Percentiles rank a stretch among this genome's conserved stretches.
Evolutionary conservation across 2,797 vertebrate species (phyloP).

Genomic region (Pagetopsis macropterus): DNA sequence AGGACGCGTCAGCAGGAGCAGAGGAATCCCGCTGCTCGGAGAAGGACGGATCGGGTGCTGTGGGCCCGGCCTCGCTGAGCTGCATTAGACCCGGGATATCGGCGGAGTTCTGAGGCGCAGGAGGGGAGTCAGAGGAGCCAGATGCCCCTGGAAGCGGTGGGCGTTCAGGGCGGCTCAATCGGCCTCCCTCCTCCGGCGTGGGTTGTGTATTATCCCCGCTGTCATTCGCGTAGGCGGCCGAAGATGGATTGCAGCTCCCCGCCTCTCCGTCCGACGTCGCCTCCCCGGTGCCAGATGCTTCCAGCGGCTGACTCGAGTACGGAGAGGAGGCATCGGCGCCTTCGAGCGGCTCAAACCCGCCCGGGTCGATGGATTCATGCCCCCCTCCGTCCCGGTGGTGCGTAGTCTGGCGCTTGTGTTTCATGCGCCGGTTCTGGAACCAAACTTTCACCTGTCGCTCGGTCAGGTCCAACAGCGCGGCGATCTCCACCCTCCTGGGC

Average conservation of each 20-base stretch:
- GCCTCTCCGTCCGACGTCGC: slow-evolving; percentile 74
- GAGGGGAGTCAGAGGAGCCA: slow-evolving; percentile 75
- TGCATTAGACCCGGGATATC: slow-evolving; percentile 69
- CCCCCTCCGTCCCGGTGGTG: slow-evolving; percentile 83
- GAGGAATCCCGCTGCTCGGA: slow-evolving; percentile 80
- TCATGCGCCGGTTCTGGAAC: slow-evolving; percentile 99
- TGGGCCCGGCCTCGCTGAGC: slow-evolving; percentile 38
- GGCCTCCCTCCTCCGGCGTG: slow-evolving; percentile 76
- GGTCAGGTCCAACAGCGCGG: slow-evolving; percentile 94
- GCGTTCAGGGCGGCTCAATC: slow-evolving; percentile 57
- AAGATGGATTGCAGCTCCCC: slow-evolving; percentile 72
- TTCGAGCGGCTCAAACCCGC: slow-evolving; percentile 81
- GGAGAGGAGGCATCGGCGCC: slow-evolving; percentile 82
- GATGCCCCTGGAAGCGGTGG: slow-evolving; percentile 57
- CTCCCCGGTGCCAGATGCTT: slow-evolving; percentile 80
- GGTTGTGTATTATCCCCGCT: slow-evolving; percentile 83
- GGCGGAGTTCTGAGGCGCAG: slow-evolving; percentile 59
- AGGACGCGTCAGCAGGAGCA: slow-evolving; percentile 25
- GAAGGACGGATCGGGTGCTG: slow-evolving; percentile 73
- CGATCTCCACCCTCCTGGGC: slow-evolving; percentile 96
- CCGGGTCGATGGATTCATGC: slow-evolving; percentile 82
- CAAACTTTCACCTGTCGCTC: slow-evolving; percentile 99
- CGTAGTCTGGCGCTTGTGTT: slow-evolving; percentile 96
- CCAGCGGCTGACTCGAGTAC: slow-evolving; percentile 80
- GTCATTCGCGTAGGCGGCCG: slow-evolving; percentile 75